phyloP scores from a whole-genome alignment of 2,888 invertebrate species.

The Arctia plantaginis region DNA sequence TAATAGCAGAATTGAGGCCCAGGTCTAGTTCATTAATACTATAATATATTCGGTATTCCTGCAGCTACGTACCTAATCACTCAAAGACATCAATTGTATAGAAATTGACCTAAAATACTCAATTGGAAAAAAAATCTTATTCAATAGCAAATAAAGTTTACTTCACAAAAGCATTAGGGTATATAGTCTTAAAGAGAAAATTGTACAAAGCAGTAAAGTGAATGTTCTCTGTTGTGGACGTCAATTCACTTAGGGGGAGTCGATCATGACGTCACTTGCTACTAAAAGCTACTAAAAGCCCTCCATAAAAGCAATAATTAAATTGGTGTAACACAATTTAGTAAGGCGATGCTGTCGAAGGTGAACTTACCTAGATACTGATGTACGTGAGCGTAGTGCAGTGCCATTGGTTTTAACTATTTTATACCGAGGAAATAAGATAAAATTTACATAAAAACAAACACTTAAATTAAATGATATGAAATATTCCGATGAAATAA shows the following conservation, averaged over 20 bases:
- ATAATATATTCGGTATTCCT: not conserved
- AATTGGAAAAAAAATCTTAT: not conserved
- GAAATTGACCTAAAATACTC: not conserved
- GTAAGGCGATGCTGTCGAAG: slow-evolving; percentile 79
- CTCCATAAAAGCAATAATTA: slow-evolving; percentile 87
- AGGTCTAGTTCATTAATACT: slow-evolving; percentile 4
- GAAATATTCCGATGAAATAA: no score
- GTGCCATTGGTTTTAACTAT: slow-evolving; percentile 43
- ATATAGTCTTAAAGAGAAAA: slow-evolving; percentile 37
- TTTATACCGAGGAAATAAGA: not conserved
- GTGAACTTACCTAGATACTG: slow-evolving; percentile 48
- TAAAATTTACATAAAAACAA: not conserved
- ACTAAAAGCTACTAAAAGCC: slow-evolving; percentile 87
- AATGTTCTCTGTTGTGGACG: slow-evolving; percentile 71
- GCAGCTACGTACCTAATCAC: slow-evolving; percentile 1
- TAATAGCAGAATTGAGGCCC: no score
- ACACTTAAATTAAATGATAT: no score
- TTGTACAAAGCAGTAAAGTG: slow-evolving; percentile 61
- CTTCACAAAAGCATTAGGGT: slow-evolving; percentile 12
- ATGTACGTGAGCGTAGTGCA: slow-evolving; percentile 42
- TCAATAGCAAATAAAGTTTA: not conserved
- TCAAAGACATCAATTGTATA: slow-evolving; percentile 6
- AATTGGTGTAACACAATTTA: slow-evolving; percentile 85
- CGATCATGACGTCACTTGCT: slow-evolving; percentile 83
- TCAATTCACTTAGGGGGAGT: slow-evolving; percentile 84